Percentiles rank a stretch among this genome's conserved stretches.
Evolutionary conservation across 2,888 invertebrate species (phyloP).

Genomic region (Cataglyphis livida): DNA sequence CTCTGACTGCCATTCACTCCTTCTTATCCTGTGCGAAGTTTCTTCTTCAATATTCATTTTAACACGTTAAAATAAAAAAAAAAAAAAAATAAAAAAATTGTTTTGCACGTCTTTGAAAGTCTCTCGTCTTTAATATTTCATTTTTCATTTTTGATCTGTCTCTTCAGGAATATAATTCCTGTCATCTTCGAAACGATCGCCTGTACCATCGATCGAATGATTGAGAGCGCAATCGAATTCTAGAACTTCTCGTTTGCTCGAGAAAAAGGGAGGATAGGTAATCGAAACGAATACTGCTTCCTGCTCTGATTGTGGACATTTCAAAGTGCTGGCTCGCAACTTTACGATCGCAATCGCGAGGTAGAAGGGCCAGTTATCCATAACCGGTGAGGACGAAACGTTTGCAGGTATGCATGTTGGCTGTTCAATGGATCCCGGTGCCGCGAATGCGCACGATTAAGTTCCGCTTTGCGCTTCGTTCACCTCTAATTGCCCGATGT

Average conservation of each 20-base stretch:
- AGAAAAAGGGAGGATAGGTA: neutral
- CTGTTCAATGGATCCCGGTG: slow-evolving; percentile 52
- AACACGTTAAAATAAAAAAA: neutral
- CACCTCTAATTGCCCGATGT: slow-evolving; percentile 75
- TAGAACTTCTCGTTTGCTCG: neutral
- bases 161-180: neutral
- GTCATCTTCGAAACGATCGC: neutral
- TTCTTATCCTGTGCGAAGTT: neutral
- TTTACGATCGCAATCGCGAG: slow-evolving; percentile 41
- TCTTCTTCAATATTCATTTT: neutral
- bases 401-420: slow-evolving; percentile 37
- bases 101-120: neutral
- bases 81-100: too few species aligned
- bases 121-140: neutral
- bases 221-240: slow-evolving; percentile 12
- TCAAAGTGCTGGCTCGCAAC: slow-evolving; percentile 12
- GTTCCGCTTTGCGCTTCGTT: slow-evolving; percentile 79
- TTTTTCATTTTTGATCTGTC: neutral
- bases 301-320: slow-evolving; percentile 17
- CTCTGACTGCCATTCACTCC: neutral
- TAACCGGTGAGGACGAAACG: slow-evolving; percentile 40
- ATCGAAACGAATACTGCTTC: slow-evolving; percentile 39
- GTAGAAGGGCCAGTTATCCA: slow-evolving; percentile 22
- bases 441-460: slow-evolving; percentile 74
- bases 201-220: neutral